Conservation (phyloP, 2,888 invertebrate species). For the Apotomis betuletana region DNA sequence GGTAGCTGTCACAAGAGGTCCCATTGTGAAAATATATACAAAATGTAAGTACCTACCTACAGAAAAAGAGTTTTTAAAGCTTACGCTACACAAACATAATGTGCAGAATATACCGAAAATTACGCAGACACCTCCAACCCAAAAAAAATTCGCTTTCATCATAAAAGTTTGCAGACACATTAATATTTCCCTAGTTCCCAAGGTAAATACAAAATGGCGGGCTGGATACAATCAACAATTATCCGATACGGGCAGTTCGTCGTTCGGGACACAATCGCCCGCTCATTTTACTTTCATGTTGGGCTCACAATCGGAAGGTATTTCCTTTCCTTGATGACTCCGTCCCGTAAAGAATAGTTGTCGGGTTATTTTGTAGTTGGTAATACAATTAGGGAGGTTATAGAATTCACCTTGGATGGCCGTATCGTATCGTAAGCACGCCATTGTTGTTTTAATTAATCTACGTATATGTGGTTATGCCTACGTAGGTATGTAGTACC, state of each 20-base stretch:
- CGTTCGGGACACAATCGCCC: conserved; percentile 21
- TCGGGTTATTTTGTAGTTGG: background rate
- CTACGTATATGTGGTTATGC: too few species aligned
- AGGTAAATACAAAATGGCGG: conserved; percentile 7
- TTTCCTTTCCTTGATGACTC: conserved; percentile 19
- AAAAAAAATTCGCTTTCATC: background rate
- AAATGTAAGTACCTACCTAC: too few species aligned
- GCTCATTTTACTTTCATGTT: conserved; percentile 20
- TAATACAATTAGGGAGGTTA: conserved; percentile 18
- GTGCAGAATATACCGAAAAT: too few species aligned
- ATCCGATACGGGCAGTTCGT: background rate
- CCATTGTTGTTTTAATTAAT: background rate
- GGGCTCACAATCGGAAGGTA: conserved; percentile 9
- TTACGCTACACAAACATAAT: too few species aligned
- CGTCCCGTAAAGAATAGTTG: conserved; percentile 19
- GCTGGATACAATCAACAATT: conserved; percentile 23
- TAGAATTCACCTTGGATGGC: background rate
- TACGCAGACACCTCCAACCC: background rate
- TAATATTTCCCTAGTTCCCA: conserved; percentile 4
- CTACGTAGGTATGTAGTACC: too few species aligned
- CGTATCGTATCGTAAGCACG: background rate
- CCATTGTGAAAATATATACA: too few species aligned
- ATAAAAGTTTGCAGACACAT: background rate
- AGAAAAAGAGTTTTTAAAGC: too few species aligned
- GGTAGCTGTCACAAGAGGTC: too few species aligned